Conservation (phyloP, 2,888 invertebrate species). For the Heliconius hortense region DNA sequence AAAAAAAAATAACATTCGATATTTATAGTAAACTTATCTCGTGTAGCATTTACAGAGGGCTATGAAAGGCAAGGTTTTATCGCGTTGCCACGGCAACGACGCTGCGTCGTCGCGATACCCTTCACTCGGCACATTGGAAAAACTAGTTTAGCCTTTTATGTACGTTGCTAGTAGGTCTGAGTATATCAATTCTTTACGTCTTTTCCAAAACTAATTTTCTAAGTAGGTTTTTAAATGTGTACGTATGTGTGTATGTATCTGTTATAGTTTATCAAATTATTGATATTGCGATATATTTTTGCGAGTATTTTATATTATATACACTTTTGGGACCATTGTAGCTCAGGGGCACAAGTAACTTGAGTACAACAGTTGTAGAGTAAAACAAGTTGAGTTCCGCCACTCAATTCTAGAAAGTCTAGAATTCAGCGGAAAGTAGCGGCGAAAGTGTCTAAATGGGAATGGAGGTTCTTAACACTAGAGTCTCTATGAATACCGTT, state of each 20-base stretch:
- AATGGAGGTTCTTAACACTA: too few species aligned
- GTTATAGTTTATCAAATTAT: too few species aligned
- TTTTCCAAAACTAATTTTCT: slow-evolving; percentile 49
- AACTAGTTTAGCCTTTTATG: slow-evolving; percentile 56
- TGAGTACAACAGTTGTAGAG: too few species aligned
- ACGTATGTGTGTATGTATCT: neutral
- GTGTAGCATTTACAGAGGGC: slow-evolving; percentile 68
- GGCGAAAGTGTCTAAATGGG: too few species aligned
- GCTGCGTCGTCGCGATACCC: slow-evolving; percentile 75
- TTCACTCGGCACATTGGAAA: slow-evolving; percentile 68
- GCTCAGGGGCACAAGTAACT: too few species aligned
- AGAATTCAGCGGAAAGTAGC: too few species aligned
- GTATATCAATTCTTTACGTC: slow-evolving; percentile 43
- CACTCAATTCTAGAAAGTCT: too few species aligned
- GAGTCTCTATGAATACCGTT: too few species aligned
- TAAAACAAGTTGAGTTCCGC: too few species aligned
- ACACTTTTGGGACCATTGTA: too few species aligned
- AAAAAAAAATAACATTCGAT: slow-evolving; percentile 24
- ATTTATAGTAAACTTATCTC: slow-evolving; percentile 47
- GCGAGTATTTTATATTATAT: too few species aligned
- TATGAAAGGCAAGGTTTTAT: slow-evolving; percentile 82
- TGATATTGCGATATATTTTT: too few species aligned
- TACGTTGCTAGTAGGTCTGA: slow-evolving; percentile 15
- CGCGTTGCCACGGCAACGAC: slow-evolving; percentile 78
- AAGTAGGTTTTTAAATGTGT: slow-evolving; percentile 3